These are phyloP conservation scores for Poecile montanus DNA, from an alignment of 2,797 vertebrate genomes.

Conservation along the genomic window DNA sequence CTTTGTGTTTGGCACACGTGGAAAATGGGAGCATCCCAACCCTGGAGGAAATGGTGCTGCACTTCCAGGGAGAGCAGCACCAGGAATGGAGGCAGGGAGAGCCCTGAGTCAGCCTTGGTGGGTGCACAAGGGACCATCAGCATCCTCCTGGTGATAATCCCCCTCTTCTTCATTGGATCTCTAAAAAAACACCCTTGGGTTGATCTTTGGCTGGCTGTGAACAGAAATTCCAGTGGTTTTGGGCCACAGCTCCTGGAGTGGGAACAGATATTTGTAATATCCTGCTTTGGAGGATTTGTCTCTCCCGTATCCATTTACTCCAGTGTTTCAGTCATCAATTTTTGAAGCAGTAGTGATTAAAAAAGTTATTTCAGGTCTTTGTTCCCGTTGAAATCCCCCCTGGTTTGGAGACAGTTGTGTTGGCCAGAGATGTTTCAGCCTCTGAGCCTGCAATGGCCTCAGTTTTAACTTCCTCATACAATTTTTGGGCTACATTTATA, in stretches of 20 bases:
- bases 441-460: background rate
- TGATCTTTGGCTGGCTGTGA: background rate
- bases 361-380: background rate
- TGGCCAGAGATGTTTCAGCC: background rate
- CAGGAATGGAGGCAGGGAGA: background rate
- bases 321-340: rapidly evolving
- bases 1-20: background rate
- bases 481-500: background rate
- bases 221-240: background rate
- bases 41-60: background rate
- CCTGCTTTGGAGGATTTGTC: background rate
- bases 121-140: background rate
- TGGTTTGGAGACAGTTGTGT: background rate
- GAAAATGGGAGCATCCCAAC: background rate
- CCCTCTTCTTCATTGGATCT: background rate
- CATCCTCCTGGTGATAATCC: background rate
- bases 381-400: background rate
- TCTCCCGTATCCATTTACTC: background rate
- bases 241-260: background rate
- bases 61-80: background rate
- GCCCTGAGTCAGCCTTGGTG: background rate
- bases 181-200: background rate
- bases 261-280: background rate
- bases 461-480: background rate
- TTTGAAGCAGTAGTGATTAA: background rate